Evolutionary conservation across 2,797 vertebrate genomes (phyloP).

Genomic region (Syngnathus rostellatus): DNA sequence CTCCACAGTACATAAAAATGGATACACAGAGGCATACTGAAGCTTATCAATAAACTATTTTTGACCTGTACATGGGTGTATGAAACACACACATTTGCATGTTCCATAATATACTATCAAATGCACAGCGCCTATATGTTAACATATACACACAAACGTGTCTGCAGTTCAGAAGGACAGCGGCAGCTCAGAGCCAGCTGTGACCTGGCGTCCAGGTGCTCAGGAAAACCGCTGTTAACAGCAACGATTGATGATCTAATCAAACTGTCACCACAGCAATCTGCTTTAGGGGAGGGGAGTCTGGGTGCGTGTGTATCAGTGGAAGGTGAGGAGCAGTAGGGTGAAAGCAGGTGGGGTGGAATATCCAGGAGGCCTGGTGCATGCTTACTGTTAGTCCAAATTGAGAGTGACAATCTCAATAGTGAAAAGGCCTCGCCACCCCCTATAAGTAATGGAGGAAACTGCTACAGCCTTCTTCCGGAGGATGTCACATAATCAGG

Average conservation of each 20-base stretch:
- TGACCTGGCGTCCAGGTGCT: conserved; percentile 97
- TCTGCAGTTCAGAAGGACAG: conserved; percentile 80
- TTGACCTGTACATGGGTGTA: neutral
- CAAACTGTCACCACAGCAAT: conserved; percentile 91
- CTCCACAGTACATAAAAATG: too few relatives aligned
- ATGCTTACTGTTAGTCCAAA: conserved; percentile 97
- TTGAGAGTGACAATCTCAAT: conserved; percentile 98
- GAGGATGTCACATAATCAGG: conserved; percentile 94
- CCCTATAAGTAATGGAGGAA: conserved; percentile 90
- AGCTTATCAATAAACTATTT: neutral
- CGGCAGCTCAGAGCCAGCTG: conserved; percentile 93
- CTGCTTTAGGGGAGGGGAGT: conserved; percentile 19
- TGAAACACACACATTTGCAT: neutral
- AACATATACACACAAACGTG: conserved; percentile 16
- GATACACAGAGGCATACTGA: too few relatives aligned
- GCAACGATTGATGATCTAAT: conserved; percentile 99
- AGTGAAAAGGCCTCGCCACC: conserved; percentile 84
- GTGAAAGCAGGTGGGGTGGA: conserved; percentile 64
- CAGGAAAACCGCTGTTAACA: conserved; percentile 98
- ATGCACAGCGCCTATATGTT: conserved; percentile 10
- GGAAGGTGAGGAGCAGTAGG: conserved; percentile 8
- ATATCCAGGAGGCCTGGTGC: conserved; percentile 76
- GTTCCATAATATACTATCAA: neutral
- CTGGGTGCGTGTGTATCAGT: conserved; percentile 14
- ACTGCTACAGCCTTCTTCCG: conserved; percentile 90